Evolutionary conservation across 2,888 invertebrate species (phyloP).

Genomic region (Leptinotarsa rubiginosa): DNA sequence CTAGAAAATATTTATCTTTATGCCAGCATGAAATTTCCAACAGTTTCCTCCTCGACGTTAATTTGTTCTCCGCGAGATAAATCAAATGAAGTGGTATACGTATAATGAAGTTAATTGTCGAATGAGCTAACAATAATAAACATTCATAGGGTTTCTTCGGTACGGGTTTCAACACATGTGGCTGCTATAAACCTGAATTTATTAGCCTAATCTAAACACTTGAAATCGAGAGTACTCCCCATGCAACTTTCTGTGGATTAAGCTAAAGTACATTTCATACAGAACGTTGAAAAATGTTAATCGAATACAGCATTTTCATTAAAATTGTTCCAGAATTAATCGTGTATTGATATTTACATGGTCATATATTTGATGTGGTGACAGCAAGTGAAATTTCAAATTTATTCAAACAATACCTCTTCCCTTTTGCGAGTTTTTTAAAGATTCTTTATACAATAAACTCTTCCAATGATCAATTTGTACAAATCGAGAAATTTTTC

Average conservation of each 20-base stretch:
- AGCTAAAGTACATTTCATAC: neutral
- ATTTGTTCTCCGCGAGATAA: neutral
- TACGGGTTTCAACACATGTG: slow-evolving; percentile 7
- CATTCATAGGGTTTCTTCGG: neutral
- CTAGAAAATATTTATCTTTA: no score
- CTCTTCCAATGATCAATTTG: no score
- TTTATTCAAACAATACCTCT: no score
- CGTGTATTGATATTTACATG: no score
- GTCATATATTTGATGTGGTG: no score
- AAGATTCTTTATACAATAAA: no score
- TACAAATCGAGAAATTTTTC: no score
- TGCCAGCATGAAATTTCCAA: neutral
- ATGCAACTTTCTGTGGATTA: neutral
- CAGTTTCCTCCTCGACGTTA: neutral
- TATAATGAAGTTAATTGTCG: slow-evolving; percentile 1
- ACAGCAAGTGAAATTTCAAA: no score
- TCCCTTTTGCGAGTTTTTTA: no score
- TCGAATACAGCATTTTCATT: neutral
- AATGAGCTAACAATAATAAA: neutral
- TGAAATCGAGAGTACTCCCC: neutral
- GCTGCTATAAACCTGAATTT: slow-evolving; percentile 5
- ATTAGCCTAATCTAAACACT: slow-evolving; percentile 1
- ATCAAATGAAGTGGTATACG: neutral
- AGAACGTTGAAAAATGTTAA: neutral
- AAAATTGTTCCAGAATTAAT: no score